Percentiles rank a stretch among this genome's conserved stretches.
Evolutionary conservation across 2,113 vertebrate species (phyloP).

Genomic region (Solenodon paradoxus): DNA sequence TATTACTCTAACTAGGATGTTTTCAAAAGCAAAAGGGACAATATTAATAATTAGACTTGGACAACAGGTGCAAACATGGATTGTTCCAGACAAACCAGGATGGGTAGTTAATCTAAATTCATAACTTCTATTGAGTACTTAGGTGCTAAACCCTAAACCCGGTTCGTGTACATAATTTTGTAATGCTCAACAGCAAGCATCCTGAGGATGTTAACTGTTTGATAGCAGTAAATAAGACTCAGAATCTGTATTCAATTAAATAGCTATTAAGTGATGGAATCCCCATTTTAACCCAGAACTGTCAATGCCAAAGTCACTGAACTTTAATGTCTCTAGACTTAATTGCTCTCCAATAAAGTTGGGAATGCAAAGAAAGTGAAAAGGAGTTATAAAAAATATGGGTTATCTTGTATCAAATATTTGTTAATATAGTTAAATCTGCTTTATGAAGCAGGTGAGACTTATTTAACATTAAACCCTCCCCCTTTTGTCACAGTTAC

Average conservation of each 20-base stretch:
- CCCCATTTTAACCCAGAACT: slow-evolving; percentile 28
- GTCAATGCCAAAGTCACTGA: slow-evolving; percentile 7
- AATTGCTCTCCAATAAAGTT: slow-evolving; percentile 8
- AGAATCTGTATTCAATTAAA: slow-evolving; percentile 37
- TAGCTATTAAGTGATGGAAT: not conserved
- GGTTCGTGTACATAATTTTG: not conserved
- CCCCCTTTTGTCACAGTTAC: not conserved
- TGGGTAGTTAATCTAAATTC: slow-evolving; percentile 18
- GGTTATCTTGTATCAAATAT: slow-evolving; percentile 28
- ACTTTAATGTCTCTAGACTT: slow-evolving; percentile 11
- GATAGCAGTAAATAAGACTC: slow-evolving; percentile 5
- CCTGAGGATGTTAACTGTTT: slow-evolving; percentile 29
- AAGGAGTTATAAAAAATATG: not conserved
- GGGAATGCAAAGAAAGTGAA: slow-evolving; percentile 42
- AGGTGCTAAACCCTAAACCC: not conserved
- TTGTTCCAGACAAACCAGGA: not conserved
- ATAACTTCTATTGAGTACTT: slow-evolving; percentile 14
- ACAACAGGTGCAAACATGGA: not conserved
- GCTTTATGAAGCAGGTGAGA: slow-evolving; percentile 13
- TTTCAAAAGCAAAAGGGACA: slow-evolving; percentile 37
- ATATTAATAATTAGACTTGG: slow-evolving; percentile 14
- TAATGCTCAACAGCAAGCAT: not conserved
- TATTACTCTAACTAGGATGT: not conserved
- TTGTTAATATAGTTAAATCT: not conserved
- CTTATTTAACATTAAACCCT: not conserved